phyloP scores from a whole-genome alignment of 2,797 vertebrate species.

The Malurus leucopterus region DNA sequence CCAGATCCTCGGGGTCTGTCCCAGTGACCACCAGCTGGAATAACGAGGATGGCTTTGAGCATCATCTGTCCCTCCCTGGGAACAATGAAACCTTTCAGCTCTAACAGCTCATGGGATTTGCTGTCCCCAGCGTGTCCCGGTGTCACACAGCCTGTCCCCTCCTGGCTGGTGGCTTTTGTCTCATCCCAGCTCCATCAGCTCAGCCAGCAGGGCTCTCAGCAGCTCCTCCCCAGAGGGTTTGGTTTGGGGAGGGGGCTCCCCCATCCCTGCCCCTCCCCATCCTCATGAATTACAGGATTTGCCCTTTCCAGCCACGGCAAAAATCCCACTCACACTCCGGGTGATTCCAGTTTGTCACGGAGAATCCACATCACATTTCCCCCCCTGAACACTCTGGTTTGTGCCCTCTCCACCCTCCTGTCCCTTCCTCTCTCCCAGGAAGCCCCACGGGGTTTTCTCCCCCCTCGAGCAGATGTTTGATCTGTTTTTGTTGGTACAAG shows the following conservation, averaged over 20 bases:
- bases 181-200: neutral
- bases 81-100: neutral
- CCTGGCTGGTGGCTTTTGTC: neutral
- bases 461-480: neutral
- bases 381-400: neutral
- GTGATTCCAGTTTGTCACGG: neutral
- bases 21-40: neutral
- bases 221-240: neutral
- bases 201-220: neutral
- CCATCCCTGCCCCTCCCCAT: neutral
- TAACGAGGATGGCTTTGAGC: neutral
- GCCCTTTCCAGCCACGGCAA: neutral
- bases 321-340: rapidly evolving
- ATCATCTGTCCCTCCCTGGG: neutral
- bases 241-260: no score
- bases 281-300: neutral
- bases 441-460: neutral
- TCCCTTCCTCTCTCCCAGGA: neutral
- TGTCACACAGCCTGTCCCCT: rapidly evolving
- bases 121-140: neutral
- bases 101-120: neutral
- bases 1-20: neutral
- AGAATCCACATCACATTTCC: neutral
- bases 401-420: neutral
- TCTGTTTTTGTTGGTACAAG: neutral